A percentile compares a stretch with the other conserved stretches of the same genome.
Conservation (phyloP, 2,888 invertebrate genomes). For the Hemithea aestivaria region DNA sequence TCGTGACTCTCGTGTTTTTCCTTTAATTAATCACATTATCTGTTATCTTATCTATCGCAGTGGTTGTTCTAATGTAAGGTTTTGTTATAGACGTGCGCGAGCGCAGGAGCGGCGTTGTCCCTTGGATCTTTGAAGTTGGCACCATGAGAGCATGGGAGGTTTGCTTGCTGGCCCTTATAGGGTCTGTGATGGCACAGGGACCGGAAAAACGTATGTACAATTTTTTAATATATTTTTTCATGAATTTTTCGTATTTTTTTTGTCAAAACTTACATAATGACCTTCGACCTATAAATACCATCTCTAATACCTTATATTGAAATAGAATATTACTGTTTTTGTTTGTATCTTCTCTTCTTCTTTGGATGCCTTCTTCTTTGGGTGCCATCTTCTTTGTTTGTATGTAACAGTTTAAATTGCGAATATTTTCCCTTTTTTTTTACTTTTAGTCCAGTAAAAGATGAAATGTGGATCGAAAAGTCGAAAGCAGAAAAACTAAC, state of each 20-base stretch:
- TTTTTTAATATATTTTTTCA: constrained; percentile 2
- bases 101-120: constrained; percentile 26
- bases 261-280: too few relatives aligned
- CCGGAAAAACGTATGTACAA: constrained; percentile 56
- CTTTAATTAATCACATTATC: constrained; percentile 65
- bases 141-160: constrained; percentile 34
- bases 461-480: too few relatives aligned
- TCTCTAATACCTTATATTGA: too few relatives aligned
- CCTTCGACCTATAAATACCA: too few relatives aligned
- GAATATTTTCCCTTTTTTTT: too few relatives aligned
- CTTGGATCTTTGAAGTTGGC: constrained; percentile 18
- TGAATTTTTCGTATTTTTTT: neutral
- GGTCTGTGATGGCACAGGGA: constrained; percentile 43
- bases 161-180: constrained; percentile 38
- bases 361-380: too few relatives aligned
- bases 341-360: too few relatives aligned
- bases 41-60: constrained; percentile 42
- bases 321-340: too few relatives aligned
- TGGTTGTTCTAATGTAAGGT: constrained; percentile 42
- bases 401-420: too few relatives aligned
- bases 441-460: too few relatives aligned
- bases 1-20: constrained; percentile 71
- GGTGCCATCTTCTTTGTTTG: too few relatives aligned
- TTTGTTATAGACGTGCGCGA: constrained; percentile 52
- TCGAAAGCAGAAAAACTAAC: too few relatives aligned